Evolutionary conservation across 2,888 invertebrate genomes (phyloP).

Genomic region (Brenthis daphne): DNA sequence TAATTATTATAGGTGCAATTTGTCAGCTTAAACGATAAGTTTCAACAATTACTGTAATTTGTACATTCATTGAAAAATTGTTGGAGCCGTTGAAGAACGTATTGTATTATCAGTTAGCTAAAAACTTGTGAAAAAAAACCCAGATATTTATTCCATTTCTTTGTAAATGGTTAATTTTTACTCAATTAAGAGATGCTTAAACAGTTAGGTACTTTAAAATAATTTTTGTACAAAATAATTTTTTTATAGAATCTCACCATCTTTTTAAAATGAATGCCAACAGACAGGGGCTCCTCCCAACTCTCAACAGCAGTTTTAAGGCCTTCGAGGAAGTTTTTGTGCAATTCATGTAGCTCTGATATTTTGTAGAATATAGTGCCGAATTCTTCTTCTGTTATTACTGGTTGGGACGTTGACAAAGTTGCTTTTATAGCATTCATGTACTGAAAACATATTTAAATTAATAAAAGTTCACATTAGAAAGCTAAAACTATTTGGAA

Average conservation of each 20-base stretch:
- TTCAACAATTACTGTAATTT: no score
- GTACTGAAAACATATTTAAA: constrained; percentile 81
- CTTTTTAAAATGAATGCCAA: constrained; percentile 93
- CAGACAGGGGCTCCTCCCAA: constrained; percentile 88
- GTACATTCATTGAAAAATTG: no score
- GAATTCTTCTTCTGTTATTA: constrained; percentile 93
- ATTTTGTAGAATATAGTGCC: constrained; percentile 96
- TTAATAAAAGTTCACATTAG: neutral
- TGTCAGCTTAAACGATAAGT: no score
- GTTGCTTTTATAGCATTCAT: constrained; percentile 96
- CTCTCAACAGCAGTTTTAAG: constrained; percentile 86
- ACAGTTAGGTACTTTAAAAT: no score
- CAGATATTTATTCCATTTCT: no score
- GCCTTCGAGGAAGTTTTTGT: constrained; percentile 91
- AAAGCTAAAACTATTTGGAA: neutral
- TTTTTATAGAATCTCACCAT: constrained; percentile 78
- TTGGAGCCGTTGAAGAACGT: no score
- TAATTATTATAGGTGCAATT: no score
- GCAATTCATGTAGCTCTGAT: constrained; percentile 91
- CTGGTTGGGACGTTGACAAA: constrained; percentile 92
- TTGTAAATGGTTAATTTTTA: no score
- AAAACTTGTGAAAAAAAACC: no score
- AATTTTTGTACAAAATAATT: neutral
- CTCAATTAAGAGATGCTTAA: no score
- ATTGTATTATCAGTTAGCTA: no score